A percentile compares a stretch with the other conserved stretches of the same genome.
Conservation (phyloP, 2,797 vertebrate species). For the Myotis findleyi region DNA sequence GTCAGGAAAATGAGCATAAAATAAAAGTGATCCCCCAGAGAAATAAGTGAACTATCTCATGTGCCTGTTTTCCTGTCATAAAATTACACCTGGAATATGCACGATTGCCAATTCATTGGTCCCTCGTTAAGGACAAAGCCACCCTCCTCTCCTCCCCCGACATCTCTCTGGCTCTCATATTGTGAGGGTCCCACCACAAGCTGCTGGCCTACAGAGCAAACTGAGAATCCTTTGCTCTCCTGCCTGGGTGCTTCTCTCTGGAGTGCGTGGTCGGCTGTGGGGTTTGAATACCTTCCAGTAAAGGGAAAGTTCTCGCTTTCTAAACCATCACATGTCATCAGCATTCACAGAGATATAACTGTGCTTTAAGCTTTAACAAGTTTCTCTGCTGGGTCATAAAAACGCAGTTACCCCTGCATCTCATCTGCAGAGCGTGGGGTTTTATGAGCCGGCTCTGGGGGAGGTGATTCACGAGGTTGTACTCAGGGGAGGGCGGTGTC, state of each 20-base stretch:
- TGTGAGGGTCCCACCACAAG: fast-evolving
- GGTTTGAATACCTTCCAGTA: neutral
- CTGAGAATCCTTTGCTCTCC: neutral
- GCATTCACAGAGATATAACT: neutral
- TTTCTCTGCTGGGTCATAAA: neutral
- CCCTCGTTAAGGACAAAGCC: neutral
- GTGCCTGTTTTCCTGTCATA: neutral
- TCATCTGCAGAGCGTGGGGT: neutral
- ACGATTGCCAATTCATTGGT: neutral
- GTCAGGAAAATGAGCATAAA: neutral
- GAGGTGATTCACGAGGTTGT: neutral
- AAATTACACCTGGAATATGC: neutral
- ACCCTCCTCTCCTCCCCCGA: neutral
- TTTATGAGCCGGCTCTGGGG: neutral
- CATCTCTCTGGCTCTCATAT: neutral
- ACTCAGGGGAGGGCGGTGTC: fast-evolving
- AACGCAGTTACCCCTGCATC: neutral
- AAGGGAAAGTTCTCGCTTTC: neutral
- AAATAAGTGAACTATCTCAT: neutral
- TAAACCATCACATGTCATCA: neutral
- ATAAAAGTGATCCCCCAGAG: neutral
- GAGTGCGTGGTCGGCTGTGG: too few relatives aligned
- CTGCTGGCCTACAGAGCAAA: neutral
- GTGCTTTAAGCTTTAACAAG: neutral
- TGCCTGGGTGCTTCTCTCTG: neutral